Evolutionary conservation across 2,113 vertebrate species (phyloP).

Genomic region (Cyanistes caeruleus): DNA sequence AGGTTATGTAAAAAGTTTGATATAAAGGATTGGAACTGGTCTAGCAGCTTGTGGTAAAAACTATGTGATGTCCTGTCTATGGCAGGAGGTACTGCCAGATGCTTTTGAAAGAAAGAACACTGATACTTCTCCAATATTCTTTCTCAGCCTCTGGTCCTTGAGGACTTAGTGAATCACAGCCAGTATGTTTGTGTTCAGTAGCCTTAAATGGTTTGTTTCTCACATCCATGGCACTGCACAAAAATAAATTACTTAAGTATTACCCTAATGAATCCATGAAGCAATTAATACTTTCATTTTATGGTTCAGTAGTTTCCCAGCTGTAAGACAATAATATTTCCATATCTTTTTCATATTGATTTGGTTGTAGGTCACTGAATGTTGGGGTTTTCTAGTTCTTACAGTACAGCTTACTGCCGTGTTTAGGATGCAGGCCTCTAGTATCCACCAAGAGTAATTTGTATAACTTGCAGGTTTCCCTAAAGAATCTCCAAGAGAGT

Average conservation of each 20-base stretch:
- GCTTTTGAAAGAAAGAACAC: background rate
- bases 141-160: background rate
- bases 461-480: background rate
- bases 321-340: background rate
- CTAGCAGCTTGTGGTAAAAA: background rate
- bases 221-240: background rate
- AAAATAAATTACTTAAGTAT: background rate
- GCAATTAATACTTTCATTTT: background rate
- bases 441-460: background rate
- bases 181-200: background rate
- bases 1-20: background rate
- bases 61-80: background rate
- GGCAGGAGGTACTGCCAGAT: background rate
- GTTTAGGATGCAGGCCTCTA: background rate
- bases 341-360: background rate
- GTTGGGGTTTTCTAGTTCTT: background rate
- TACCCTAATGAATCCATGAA: background rate
- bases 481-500: background rate
- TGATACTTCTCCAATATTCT: background rate
- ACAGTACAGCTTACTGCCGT: background rate
- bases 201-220: background rate
- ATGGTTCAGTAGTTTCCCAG: background rate
- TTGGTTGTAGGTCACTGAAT: background rate
- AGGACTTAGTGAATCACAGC: background rate
- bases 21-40: background rate